Evolutionary conservation across 2,888 invertebrate genomes (phyloP), one percentile per base, ranked within the genome.

Genomic region (Cryptocheilus praepositus): DNA sequence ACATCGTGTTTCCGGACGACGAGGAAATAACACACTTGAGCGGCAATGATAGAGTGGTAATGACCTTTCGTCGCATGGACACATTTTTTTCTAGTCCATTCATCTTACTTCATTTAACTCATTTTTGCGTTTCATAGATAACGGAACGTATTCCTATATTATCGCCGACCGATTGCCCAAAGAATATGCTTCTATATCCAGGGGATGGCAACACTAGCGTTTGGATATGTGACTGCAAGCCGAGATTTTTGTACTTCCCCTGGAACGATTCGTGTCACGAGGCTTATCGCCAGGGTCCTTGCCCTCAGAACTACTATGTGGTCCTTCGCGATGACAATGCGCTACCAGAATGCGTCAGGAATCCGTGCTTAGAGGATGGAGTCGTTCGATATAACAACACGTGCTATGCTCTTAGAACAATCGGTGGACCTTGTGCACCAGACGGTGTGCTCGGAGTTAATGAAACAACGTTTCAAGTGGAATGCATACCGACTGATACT

Each of bases 251-350:
- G 22, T 94, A 92, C 82, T 91, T 94, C 80, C 92, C 93, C 1
- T 83, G 89, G 22, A 90, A 90, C 0, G 91, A 93, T 75, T 87
- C 87, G 7, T 95, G 95, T 78, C 92, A 92, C 89, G 90, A 91
- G 56, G 92, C 92, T 0, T 94, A 91, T 80, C 89, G 90, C 46
- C 91, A 89, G 82, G 95, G 94, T 0, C 94, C 94, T 0, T 95
- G 95, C 79, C 73, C 81, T 0, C 60, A 79, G 0, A 89, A 89
- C 0, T 83, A 93, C 63, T 92, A 93, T 79, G 88, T 94, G 22
- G 83, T 92, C 7, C 89, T 94, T 19, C 89, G 89, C 11, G 72
- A 81, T 51, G 88, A 90, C 45, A 86, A 91, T 15, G 89, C 90
- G 0, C 89, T 92, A 51, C 93, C 94, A 0, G 87, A 89, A 60